Evolutionary conservation across 2,888 invertebrate genomes (phyloP).

Genomic region (Camponotus fellah): DNA sequence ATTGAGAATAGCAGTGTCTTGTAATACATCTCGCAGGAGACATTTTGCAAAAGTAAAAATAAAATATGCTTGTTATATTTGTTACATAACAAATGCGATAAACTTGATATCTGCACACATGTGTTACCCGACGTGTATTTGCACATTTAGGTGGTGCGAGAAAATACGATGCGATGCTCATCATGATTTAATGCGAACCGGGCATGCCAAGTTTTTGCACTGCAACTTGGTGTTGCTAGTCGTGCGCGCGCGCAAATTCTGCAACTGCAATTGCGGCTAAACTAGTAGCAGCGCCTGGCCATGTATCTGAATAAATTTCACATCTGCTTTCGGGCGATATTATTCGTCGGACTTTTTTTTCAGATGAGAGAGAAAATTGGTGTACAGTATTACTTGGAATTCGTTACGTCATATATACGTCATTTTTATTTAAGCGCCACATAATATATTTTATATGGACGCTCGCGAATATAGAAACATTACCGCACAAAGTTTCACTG

Average conservation of each 20-base stretch:
- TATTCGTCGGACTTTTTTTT: constrained; percentile 9
- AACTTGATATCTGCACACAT: background rate
- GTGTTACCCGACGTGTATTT: background rate
- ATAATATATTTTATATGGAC: background rate
- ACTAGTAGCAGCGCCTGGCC: constrained; percentile 18
- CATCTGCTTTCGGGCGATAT: constrained; percentile 11
- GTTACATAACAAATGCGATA: background rate
- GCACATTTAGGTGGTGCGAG: constrained; percentile 38
- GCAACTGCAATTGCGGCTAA: constrained; percentile 30
- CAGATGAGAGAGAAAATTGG: background rate
- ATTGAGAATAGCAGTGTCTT: background rate
- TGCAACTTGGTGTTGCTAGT: constrained; percentile 30
- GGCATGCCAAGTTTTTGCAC: constrained; percentile 47
- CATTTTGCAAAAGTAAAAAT: background rate
- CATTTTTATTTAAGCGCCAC: background rate
- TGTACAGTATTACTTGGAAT: background rate
- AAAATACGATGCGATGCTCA: constrained; percentile 43
- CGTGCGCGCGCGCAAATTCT: constrained; percentile 27
- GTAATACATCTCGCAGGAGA: background rate
- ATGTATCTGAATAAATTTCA: constrained; percentile 31
- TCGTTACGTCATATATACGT: background rate
- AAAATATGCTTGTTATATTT: background rate
- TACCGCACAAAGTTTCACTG: constrained; percentile 30
- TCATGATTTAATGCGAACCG: constrained; percentile 47
- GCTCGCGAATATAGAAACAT: constrained; percentile 20